Evolutionary conservation across 1,140 invertebrate species (phyloP), one percentile per base, ranked within the genome.

Genomic region (Conus betulinus): DNA sequence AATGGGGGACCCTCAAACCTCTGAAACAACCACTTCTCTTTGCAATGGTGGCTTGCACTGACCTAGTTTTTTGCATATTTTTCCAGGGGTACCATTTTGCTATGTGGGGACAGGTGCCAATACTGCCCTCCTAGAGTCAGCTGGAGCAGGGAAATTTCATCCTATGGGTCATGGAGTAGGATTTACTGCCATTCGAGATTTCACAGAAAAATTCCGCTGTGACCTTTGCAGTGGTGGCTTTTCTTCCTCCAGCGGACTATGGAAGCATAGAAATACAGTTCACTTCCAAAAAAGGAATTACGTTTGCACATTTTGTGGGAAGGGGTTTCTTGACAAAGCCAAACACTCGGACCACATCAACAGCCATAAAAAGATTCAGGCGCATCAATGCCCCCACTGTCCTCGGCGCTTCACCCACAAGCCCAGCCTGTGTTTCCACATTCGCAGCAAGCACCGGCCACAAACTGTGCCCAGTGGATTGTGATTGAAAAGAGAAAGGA

Each of bases 371-470:
- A 81, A 81, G 27, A 55, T 81, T 25, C 27, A 81, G 39, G 79
- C 79, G 13, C 79, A 81, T 23, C 27, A 52, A 51, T 81, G 79
- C 39, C 79, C 79, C 11, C 79, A 81, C 51, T 81, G 79, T 53
- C 27, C 39, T 23, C 79, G 39, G 3, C 79, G 20, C 27, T 81
- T 81, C 51, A 81, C 79, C 5, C 39, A 51, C 20, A 52, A 23
- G 79, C 27, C 27, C 79, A 81, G 39, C 51, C 79, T 81, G 17
- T 51, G 79, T 23, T 51, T 53, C 39, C 79, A 81, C 51, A 81
- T 81, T 10, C 13, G 79, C 17, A 81, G 39, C 51, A 51, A 51
- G 79, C 51, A 81, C 7, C 51, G 39, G 17, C 27, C 39, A 81
- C 23, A 81, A 17, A 23, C 17, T 20, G 13, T 6, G 51, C 51